A percentile compares a stretch with the other conserved stretches of the same genome.
These are phyloP conservation scores for Trissolcus japonicus DNA, from an alignment of 2,888 invertebrate species.

Conservation along the genomic window DNA sequence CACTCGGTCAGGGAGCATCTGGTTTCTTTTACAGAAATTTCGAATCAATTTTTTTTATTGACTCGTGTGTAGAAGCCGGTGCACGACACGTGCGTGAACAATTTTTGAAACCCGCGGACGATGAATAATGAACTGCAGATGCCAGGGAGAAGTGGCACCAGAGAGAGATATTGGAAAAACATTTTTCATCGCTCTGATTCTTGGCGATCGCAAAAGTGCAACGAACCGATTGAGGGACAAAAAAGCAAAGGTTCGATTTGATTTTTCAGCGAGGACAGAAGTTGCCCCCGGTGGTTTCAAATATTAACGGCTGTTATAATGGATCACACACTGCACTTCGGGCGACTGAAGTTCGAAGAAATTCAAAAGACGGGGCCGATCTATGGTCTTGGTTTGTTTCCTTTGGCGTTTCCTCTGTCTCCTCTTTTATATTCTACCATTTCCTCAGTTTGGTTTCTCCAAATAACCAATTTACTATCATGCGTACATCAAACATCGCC, in stretches of 20 bases:
- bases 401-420: slow-evolving; percentile 30
- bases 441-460: slow-evolving; percentile 51
- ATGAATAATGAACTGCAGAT: slow-evolving; percentile 43
- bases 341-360: slow-evolving; percentile 25
- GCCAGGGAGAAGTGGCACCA: not conserved
- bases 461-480: slow-evolving; percentile 54
- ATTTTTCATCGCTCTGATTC: slow-evolving; percentile 5
- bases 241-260: not conserved
- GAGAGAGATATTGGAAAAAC: slow-evolving; percentile 13
- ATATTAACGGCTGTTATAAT: slow-evolving; percentile 9
- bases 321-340: not conserved
- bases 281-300: not conserved
- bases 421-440: slow-evolving; percentile 39
- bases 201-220: too few species aligned
- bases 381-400: slow-evolving; percentile 34
- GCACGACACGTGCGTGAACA: slow-evolving; percentile 40
- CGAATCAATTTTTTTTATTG: slow-evolving; percentile 34
- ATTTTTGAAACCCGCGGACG: slow-evolving; percentile 9
- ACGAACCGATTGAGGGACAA: not conserved
- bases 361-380: slow-evolving; percentile 10
- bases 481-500: slow-evolving; percentile 50
- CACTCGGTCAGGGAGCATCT: slow-evolving; percentile 36
- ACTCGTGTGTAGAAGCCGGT: slow-evolving; percentile 26
- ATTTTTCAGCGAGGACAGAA: not conserved
- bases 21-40: slow-evolving; percentile 50